A percentile compares a stretch with the other conserved stretches of the same genome.
Conservation (phyloP, 2,797 vertebrate species). For the Hippocampus kuda region DNA sequence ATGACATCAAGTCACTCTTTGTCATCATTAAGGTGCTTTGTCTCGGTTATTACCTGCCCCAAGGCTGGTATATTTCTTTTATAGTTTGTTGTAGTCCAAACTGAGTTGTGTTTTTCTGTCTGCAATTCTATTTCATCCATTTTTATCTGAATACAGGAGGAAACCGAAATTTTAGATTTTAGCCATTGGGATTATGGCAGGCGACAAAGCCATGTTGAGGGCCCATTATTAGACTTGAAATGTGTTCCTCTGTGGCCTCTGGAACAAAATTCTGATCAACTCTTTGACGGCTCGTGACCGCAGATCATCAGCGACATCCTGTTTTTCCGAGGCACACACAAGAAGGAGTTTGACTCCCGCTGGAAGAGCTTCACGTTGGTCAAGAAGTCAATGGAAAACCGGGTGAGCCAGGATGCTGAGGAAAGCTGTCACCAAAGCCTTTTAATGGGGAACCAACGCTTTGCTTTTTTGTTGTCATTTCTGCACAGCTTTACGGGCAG, state of each 20-base stretch:
- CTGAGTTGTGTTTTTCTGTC: too few relatives aligned
- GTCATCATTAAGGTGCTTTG: constrained; percentile 88
- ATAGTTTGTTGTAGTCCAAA: too few relatives aligned
- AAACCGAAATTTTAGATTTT: background rate
- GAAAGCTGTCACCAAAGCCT: background rate
- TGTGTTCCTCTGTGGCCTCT: background rate
- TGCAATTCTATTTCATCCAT: too few relatives aligned
- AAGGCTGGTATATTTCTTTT: too few relatives aligned
- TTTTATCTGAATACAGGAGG: background rate
- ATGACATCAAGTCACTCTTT: constrained; percentile 95
- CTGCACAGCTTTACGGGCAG: constrained; percentile 81
- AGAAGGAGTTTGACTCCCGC: constrained; percentile 91
- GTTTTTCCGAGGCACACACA: constrained; percentile 91
- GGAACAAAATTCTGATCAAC: constrained; percentile 22
- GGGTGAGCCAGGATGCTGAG: constrained; percentile 65
- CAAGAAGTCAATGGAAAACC: constrained; percentile 98
- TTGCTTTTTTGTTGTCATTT: background rate
- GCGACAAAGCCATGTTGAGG: too few relatives aligned
- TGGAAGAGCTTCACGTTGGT: constrained; percentile 97
- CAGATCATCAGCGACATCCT: constrained; percentile 92
- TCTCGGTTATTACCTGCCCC: background rate
- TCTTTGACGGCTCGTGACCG: constrained; percentile 21
- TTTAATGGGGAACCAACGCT: constrained; percentile 14
- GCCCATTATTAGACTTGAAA: background rate
- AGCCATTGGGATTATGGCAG: background rate